Base-by-base conservation (phyloP, 1,140 invertebrate genomes). In the Drosophila sturtevanti region DNA sequence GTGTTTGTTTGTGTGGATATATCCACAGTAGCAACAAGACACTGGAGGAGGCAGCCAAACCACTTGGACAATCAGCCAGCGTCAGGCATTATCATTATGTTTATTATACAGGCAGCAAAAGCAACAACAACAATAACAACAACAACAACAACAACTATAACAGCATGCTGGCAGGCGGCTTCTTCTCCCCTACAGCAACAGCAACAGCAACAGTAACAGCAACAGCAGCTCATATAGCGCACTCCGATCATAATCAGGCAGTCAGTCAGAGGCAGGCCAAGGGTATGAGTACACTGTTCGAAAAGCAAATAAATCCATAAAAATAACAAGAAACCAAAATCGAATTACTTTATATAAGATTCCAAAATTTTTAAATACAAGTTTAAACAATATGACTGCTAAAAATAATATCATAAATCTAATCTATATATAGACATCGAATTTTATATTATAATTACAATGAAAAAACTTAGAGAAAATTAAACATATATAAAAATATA, bases 11-110 rank as follows among this genome's bases (percentile, higher is more conserved):
- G 72, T 76, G 69, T 31, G 59, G 71, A 68, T 78, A 79, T 78
- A 86, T 75, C 54, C 44, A 86, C 81, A 79, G 81, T 86, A 78
- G 81, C 82, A 72, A 77, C 27, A 64, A 72, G 69, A 70, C 58
- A 63, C 59, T 54, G 65, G 54, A 66, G 51, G 52, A 75, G 74
- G 72, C 80, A 82, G 56, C 65, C 69, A 63, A 75, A 79, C 72
- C 81, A 86, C 79, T 86, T 79, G 79, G 76, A 73, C 56, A 72
- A 76, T 76, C 67, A 74, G 68, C 54, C 72, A 76, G 65, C 84
- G 66, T 69, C 72, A 81, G 77, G 85, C 84, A 89, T 89, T 89
- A 89, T 89, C 84, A 89, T 89, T 89, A 89, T 89, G 84, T 89
- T 89, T 89, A 89, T 89, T 89, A 89, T 78, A 79, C 77, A 63